Evolutionary conservation across 1,140 invertebrate genomes (phyloP), one percentile per base, ranked within the genome.

Genomic region (Drosophila ananassae): DNA sequence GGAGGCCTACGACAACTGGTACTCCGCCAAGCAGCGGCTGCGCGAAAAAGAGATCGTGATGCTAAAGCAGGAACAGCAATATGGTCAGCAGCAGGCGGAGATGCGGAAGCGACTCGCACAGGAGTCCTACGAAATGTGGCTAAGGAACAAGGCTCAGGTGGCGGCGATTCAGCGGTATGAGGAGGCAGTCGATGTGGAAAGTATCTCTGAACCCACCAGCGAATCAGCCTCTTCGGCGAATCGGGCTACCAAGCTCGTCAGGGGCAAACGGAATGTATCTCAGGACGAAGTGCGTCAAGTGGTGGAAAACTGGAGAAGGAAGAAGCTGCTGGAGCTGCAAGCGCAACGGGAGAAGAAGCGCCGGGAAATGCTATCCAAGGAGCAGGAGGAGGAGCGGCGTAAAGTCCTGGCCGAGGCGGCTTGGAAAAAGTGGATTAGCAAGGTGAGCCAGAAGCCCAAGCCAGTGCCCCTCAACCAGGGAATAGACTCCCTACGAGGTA

Each of bases 391-490:
- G 50, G n/a, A 73, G 7, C 44, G 10, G 0, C 79, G 76, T 25
- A 77, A 69, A 22, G 25, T 64, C 25, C 10, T 64, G 7, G 62
- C 68, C 13, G 41, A 83, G 22, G 7, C 9, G 25, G 83, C 84
- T 21, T 83, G 68, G 58, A 10, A 72, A 8, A 66, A 56, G 7
- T 89, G 83, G 83, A 79, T 89, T 10, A 57, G 55, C 48, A 77
- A 62, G 3, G 79, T 78, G 6, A 32, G 52, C 8, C 47, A 32
- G 2, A 89, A 85, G 13, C 83, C 89, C 4, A 90, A 85, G 51
- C 89, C 89, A 12, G 89, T 90, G 22, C 89, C 89, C 7, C 25
- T 90, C 10, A 89, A 89, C 46, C 73, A 85, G 53, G 89, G 89
- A 10, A 21, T 90, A 3, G 54, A 81, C 32, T 82, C 83, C 1